Conservation (phyloP, 2,888 invertebrate genomes). For the Tridacna gigas region DNA sequence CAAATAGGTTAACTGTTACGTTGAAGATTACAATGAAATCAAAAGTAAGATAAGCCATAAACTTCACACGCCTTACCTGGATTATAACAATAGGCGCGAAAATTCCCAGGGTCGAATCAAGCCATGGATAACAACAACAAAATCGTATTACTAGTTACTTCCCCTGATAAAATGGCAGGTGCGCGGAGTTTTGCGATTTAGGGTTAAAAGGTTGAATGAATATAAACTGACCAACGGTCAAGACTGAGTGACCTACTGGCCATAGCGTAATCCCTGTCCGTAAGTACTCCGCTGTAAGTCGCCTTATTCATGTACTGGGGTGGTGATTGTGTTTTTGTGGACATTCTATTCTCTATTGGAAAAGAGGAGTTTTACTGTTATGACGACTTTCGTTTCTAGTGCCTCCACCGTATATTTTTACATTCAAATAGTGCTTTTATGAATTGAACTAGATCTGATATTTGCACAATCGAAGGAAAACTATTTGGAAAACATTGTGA, state of each 20-base stretch:
- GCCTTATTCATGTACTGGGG: no score
- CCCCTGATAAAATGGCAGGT: conserved; percentile 40
- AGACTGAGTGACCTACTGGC: conserved; percentile 58
- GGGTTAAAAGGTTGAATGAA: conserved; percentile 51
- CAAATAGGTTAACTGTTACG: no score
- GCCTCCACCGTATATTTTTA: no score
- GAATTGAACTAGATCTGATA: no score
- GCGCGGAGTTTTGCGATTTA: conserved; percentile 1
- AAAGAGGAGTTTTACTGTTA: no score
- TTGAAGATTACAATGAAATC: no score
- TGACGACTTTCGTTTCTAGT: no score
- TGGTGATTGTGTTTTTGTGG: no score
- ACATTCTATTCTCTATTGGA: no score
- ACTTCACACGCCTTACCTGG: no score
- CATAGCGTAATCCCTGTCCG: conserved; percentile 40
- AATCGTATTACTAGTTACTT: conserved; percentile 2
- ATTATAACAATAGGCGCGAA: background rate
- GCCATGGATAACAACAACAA: background rate
- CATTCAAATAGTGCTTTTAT: background rate
- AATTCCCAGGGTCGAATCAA: background rate
- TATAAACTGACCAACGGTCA: conserved; percentile 58
- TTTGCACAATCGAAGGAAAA: background rate
- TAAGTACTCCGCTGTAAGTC: conserved; percentile 33
- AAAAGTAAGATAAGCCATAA: no score
- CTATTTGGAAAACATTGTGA: no score